Conservation (phyloP, 1,140 invertebrate genomes). For the Carcinoscorpius rotundicauda region DNA sequence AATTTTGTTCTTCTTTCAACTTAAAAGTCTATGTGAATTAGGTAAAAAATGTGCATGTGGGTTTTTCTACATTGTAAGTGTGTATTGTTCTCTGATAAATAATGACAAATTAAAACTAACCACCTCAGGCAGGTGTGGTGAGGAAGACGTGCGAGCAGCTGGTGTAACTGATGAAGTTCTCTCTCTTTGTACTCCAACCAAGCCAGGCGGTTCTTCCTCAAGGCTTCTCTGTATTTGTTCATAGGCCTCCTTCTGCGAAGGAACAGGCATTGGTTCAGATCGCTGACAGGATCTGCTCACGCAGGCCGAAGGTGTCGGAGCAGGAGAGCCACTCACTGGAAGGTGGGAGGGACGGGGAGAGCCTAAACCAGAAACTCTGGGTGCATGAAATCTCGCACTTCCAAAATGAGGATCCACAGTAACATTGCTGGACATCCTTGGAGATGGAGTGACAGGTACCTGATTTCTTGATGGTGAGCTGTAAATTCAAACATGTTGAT, state of each 20-base stretch:
- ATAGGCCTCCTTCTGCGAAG: constrained; percentile 22
- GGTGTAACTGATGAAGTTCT: no score
- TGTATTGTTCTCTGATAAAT: no score
- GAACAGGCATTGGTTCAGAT: constrained; percentile 22
- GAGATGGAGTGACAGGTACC: not conserved
- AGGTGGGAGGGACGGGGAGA: not conserved
- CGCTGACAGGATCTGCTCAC: not conserved
- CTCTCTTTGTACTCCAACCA: no score
- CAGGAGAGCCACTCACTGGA: not conserved
- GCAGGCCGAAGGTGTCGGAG: no score
- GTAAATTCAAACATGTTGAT: not conserved
- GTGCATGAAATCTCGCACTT: constrained; percentile 1
- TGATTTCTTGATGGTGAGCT: constrained; percentile 6
- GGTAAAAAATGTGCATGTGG: no score
- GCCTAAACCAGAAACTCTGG: constrained; percentile 4
- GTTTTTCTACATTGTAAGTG: no score
- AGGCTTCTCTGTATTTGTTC: constrained; percentile 21
- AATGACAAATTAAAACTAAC: no score
- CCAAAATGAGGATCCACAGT: not conserved
- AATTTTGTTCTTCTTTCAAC: no score
- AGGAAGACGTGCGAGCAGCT: no score
- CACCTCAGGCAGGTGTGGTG: no score
- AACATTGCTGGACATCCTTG: not conserved
- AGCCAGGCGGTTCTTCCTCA: no score
- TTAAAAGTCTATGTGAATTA: no score